phyloP scores from a whole-genome alignment of 2,797 vertebrate genomes.

The Myotis pilosus region DNA sequence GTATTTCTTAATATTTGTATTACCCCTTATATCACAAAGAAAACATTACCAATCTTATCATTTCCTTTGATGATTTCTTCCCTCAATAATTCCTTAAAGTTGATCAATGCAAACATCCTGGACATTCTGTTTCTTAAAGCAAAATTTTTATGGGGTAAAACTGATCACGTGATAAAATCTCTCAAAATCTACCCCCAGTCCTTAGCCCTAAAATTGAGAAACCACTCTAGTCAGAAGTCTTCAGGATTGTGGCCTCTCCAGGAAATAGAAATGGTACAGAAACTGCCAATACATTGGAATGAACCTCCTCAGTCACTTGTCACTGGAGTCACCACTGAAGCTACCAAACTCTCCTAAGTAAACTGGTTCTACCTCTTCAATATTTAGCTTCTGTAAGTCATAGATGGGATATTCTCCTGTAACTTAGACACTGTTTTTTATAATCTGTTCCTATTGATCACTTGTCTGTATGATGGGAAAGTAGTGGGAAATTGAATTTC shows the following conservation, averaged over 20 bases:
- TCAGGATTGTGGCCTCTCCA: neutral
- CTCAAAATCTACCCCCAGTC: fast-evolving
- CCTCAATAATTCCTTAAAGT: neutral
- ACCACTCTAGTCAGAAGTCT: neutral
- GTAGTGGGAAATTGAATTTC: neutral
- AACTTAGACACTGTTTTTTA: neutral
- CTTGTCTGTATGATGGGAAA: neutral
- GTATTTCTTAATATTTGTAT: neutral
- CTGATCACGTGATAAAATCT: neutral
- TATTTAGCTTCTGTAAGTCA: neutral
- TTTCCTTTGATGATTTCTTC: neutral
- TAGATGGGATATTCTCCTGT: neutral
- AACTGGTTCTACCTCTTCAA: neutral
- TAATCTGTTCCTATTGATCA: neutral
- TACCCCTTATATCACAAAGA: neutral
- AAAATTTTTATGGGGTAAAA: neutral
- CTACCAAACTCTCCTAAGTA: neutral
- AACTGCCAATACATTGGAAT: neutral
- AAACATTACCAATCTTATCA: neutral
- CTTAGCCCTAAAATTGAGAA: neutral
- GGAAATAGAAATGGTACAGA: neutral
- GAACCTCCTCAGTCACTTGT: neutral
- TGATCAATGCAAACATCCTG: neutral
- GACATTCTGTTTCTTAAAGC: neutral
- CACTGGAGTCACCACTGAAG: neutral